Base-by-base conservation (phyloP, 2,113 vertebrate genomes). In the Laticauda colubrina region DNA sequence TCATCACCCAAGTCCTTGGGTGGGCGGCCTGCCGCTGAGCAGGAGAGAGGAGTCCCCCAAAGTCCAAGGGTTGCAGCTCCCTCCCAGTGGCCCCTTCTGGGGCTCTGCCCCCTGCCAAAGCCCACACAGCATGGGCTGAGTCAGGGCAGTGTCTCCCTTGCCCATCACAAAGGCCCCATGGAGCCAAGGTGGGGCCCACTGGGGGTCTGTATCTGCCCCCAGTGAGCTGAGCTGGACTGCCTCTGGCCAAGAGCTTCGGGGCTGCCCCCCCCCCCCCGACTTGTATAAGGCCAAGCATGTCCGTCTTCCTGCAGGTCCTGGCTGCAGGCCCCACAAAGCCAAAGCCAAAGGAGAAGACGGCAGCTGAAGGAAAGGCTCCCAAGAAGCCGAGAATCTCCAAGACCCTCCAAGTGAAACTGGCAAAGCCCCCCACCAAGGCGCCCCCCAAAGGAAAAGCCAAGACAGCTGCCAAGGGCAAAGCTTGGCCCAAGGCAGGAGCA, bases 261-360 rank as follows among this genome's bases (percentile, higher is more conserved):
- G 85, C 11, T 87, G 2, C 3, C 21, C 24, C 24, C 45, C 2
- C 12, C 3, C 21, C 23, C 45, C 43, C 0, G 24, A 15, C 23
- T n/a, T 8, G 7, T 4, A 7, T 29, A n/a, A 18, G 51, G 87
- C 87, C 1, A 2, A 57, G 54, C 18, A 0, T 12, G 0, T 14
- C 43, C 1, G 8, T 55, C 87, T 34, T 1, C 29, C 12, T 6
- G 0, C 8, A 55, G 23, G 0, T 0, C 26, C 0, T 14, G 48
- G 45, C 0, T 0, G 3, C 2, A 1, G 4, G 0, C 0, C 86
- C 0, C 0, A 0, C 0, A 29, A 89, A 57, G 0, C 0, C 21
- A 81, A 64, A 21, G 3, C 1, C 6, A 4, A 87, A 2, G 29
- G 54, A 12, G 69, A 89, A 81, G 15, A 18, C 29, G 14, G 2